Conservation (phyloP, 2,113 vertebrate genomes). For the Rhegmatorhina hoffmannsi region DNA sequence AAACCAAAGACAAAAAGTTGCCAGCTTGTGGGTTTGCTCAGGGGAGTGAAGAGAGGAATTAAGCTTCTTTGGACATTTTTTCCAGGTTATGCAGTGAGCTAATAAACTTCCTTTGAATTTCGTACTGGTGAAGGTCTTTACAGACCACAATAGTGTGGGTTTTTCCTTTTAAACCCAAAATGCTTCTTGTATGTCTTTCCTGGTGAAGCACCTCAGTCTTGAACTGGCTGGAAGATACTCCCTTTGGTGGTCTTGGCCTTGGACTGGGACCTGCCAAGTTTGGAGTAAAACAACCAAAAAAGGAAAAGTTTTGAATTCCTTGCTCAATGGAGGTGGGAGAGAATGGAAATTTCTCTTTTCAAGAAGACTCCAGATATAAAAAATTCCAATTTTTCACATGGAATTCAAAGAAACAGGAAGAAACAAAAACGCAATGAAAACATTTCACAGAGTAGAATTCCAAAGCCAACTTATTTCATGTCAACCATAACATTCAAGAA, state of each 20-base stretch:
- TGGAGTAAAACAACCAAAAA: background rate
- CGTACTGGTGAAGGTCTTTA: background rate
- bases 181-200: background rate
- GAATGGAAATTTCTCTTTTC: conserved; percentile 20
- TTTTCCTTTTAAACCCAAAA: background rate
- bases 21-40: background rate
- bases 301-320: conserved; percentile 7
- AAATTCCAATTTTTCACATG: background rate
- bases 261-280: background rate
- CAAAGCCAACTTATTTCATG: background rate
- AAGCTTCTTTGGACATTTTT: conserved; percentile 49
- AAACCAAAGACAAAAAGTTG: conserved; percentile 20
- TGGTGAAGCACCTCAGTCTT: background rate
- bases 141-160: background rate
- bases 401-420: background rate
- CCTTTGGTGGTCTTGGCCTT: conserved; percentile 2
- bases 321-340: background rate
- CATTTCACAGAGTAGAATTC: background rate
- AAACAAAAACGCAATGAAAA: background rate
- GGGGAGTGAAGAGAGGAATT: conserved; percentile 29
- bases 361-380: background rate
- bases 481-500: background rate
- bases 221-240: background rate
- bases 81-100: conserved; percentile 20
- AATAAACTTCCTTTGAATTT: conserved; percentile 38